phyloP scores from a whole-genome alignment of 2,797 vertebrate genomes.

The Sebastes matsubarae region DNA sequence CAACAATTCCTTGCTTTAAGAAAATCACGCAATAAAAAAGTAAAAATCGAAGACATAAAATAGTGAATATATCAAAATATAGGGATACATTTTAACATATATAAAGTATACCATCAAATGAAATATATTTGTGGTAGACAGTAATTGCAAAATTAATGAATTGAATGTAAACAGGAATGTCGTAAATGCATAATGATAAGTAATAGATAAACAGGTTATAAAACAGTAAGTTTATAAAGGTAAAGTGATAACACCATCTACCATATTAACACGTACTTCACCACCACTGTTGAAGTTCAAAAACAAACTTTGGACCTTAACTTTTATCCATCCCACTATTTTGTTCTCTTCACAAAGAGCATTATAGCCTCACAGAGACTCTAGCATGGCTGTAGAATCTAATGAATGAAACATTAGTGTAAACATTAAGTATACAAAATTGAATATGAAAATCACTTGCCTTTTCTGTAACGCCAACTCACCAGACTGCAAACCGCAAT shows the following conservation, averaged over 20 bases:
- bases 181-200: neutral
- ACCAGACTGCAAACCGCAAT: conserved; percentile 1
- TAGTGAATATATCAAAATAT: no score
- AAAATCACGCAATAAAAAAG: no score
- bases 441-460: neutral
- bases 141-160: neutral
- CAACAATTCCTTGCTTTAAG: no score
- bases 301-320: neutral
- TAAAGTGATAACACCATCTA: neutral
- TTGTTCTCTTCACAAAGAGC: neutral
- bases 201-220: neutral
- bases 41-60: no score
- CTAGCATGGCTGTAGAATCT: neutral
- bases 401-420: neutral
- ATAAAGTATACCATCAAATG: no score
- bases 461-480: neutral
- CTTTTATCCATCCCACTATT: neutral
- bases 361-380: neutral
- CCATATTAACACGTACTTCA: neutral
- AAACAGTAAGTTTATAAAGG: neutral
- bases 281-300: neutral
- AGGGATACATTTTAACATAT: no score
- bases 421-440: neutral
- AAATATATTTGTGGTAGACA: no score
- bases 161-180: neutral